Base-by-base conservation (phyloP, 2,113 vertebrate genomes). In the Numida meleagris region DNA sequence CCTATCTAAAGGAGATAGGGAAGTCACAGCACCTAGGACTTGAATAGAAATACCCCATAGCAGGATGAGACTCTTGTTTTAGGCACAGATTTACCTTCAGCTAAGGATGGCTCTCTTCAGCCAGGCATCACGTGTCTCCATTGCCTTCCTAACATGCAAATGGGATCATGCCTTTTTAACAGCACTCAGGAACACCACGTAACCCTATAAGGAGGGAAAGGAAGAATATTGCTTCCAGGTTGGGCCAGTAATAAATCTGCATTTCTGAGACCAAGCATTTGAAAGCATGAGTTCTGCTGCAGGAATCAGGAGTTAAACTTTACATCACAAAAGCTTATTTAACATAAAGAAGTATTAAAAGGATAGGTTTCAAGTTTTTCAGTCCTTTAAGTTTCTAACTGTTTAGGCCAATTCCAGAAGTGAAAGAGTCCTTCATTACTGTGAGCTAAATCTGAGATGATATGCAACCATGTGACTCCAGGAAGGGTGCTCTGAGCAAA, bases 241-340 rank as follows among this genome's bases (percentile, higher is more conserved):
- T 65, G 74, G 81, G 14, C 38, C 23, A 63, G n/a, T 43, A 46
- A 33, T 42, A 81, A 72, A 79, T 84, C n/a, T 83, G 12, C 21
- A 53, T 93, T 88, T 77, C 65, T 74, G 57, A 93, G 33, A 72
- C 18, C 25, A 81, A 88, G n/a, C 14, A 31, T 65, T 75, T n/a
- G 62, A 90, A 90, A 75, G 5, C 51, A 77, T 72, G 38, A 75
- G 10, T 80, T 63, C 51, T 80, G 36, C n/a, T 78, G 34, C 70
- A 93, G 70, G 86, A 93, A 75, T 42, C 27, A 66, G 31, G 19
- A 96, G 70, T 50, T 66, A 65, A 75, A 82, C 61, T 94, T 81
- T 65, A 86, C 90, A 76, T 85, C 18, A 76, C 18, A 81, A 88
- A 55, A 1, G 4, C 27, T 77, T 86, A 34, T 77, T 93, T 83